These are phyloP conservation scores for Solen grandis DNA, from an alignment of 1,140 invertebrate genomes.

Conservation along the genomic window DNA sequence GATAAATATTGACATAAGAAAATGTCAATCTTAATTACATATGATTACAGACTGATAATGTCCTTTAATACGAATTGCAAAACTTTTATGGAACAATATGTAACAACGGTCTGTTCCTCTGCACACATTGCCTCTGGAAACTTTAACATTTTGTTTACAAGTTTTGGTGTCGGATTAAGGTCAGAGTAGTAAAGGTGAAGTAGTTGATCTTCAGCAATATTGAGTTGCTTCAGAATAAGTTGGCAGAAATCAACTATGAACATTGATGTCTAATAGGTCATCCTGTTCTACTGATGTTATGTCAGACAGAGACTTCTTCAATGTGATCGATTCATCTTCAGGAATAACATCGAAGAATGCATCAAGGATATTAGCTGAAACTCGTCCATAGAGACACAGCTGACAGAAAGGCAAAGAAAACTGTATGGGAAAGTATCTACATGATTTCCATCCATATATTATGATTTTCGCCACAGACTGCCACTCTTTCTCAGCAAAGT, in stretches of 20 bases:
- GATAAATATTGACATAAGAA: too few relatives aligned
- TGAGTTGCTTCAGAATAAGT: conserved; percentile 16
- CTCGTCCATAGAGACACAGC: conserved; percentile 42
- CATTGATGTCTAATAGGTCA: conserved; percentile 38
- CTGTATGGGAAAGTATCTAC: conserved; percentile 55
- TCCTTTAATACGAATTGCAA: too few relatives aligned
- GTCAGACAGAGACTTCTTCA: conserved; percentile 5
- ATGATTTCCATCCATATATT: conserved; percentile 46
- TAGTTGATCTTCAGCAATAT: too few relatives aligned
- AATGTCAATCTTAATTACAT: too few relatives aligned
- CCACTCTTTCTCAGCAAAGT: too few relatives aligned
- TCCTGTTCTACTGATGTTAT: background rate
- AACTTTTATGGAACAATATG: too few relatives aligned
- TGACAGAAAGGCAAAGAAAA: conserved; percentile 44
- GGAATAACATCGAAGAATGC: conserved; percentile 48
- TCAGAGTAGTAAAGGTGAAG: conserved; percentile 31
- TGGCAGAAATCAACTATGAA: conserved; percentile 44
- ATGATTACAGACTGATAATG: too few relatives aligned
- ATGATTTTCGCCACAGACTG: conserved; percentile 50
- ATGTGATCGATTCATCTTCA: conserved; percentile 16
- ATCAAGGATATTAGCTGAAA: conserved; percentile 31
- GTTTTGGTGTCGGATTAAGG: conserved; percentile 30
- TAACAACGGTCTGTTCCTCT: conserved; percentile 39
- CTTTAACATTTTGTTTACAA: conserved; percentile 38
- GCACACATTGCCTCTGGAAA: conserved; percentile 35